These are phyloP conservation scores for Aphidius gifuensis DNA, from an alignment of 1,140 invertebrate species.

Conservation along the genomic window DNA sequence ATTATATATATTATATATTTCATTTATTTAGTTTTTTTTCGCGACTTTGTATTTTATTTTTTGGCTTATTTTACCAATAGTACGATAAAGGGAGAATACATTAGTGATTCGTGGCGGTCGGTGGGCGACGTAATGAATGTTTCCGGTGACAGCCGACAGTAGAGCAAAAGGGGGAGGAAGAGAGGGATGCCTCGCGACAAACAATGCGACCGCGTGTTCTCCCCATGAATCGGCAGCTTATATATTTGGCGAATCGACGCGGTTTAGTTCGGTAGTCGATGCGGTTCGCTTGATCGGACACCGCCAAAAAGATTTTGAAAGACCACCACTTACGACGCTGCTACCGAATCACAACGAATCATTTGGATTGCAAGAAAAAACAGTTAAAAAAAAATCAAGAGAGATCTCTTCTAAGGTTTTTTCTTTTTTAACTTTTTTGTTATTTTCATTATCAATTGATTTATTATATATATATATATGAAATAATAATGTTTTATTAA, in stretches of 20 bases:
- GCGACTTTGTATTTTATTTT: conserved; percentile 13
- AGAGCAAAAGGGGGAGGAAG: neutral
- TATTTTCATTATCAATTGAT: no score
- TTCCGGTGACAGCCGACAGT: conserved; percentile 47
- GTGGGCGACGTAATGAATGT: conserved; percentile 47
- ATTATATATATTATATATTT: neutral
- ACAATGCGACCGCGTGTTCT: conserved; percentile 44
- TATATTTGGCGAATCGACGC: conserved; percentile 8
- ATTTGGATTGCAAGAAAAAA: neutral
- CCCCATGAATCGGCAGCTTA: neutral
- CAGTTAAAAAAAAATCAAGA: neutral
- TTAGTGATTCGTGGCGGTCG: conserved; percentile 45
- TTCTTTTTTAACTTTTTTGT: no score
- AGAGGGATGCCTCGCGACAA: conserved; percentile 43
- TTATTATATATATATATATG: no score
- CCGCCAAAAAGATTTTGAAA: conserved; percentile 5
- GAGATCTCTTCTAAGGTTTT: neutral
- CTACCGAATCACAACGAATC: neutral
- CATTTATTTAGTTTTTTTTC: conserved; percentile 4
- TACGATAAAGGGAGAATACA: conserved; percentile 36
- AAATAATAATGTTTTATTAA: no score
- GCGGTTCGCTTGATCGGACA: neutral
- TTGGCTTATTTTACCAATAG: conserved; percentile 17
- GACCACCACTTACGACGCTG: neutral
- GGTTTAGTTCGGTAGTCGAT: conserved; percentile 6